Percentiles rank a stretch among this genome's conserved stretches.
Conservation (phyloP, 2,113 vertebrate genomes). For the Corvus hawaiiensis region DNA sequence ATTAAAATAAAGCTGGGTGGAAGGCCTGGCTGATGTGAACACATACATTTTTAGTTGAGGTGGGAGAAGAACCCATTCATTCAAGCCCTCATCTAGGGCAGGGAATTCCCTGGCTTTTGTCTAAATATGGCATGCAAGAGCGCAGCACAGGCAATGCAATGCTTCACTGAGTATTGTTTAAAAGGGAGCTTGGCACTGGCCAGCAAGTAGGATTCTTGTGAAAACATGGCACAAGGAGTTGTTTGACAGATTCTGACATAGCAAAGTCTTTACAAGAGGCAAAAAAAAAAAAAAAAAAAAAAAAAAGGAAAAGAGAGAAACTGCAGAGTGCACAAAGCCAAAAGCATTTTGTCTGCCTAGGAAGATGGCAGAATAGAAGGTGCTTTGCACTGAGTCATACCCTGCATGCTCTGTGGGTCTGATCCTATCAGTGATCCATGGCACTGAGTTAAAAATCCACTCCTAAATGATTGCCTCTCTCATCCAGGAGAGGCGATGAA, state of each 20-base stretch:
- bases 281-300: no score
- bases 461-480: not conserved
- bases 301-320: not conserved
- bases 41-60: not conserved
- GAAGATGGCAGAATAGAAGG: not conserved
- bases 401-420: not conserved
- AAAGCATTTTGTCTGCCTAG: not conserved
- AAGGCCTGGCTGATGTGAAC: not conserved
- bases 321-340: not conserved
- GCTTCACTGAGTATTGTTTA: slow-evolving; percentile 67
- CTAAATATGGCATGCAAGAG: slow-evolving; percentile 72
- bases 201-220: slow-evolving; percentile 49
- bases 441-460: not conserved
- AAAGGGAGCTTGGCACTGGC: slow-evolving; percentile 61
- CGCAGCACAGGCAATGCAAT: not conserved
- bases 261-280: slow-evolving; percentile 7
- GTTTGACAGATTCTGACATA: slow-evolving; percentile 72
- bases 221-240: slow-evolving; percentile 65
- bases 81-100: not conserved
- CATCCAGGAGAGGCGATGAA: not conserved
- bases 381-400: not conserved
- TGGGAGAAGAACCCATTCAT: not conserved
- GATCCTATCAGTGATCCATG: not conserved
- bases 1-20: not conserved
- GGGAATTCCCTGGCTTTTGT: slow-evolving; percentile 76